A percentile compares a stretch with the other conserved stretches of the same genome.
These are phyloP conservation scores for Hemiprocne comata DNA, from an alignment of 2,113 vertebrate genomes.

Conservation along the genomic window DNA sequence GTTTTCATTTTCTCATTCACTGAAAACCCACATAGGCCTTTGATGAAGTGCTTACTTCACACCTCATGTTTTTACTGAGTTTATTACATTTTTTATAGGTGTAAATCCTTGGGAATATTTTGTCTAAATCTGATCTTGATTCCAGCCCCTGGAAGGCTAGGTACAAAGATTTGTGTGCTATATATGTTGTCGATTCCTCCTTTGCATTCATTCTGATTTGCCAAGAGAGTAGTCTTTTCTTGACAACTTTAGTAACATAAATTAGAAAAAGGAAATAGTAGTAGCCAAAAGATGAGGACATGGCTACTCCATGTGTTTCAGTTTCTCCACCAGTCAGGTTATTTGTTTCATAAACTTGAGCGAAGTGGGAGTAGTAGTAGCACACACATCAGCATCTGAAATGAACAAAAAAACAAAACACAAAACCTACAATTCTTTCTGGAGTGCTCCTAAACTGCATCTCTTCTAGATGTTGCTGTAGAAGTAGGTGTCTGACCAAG, in stretches of 20 bases:
- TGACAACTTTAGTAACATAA: constrained; percentile 33
- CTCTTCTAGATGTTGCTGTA: background rate
- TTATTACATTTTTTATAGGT: constrained; percentile 19
- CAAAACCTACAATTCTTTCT: background rate
- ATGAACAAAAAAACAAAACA: background rate
- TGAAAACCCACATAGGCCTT: constrained; percentile 44
- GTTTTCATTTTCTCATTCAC: constrained; percentile 54
- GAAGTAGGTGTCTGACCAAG: background rate
- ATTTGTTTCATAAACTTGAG: constrained; percentile 61
- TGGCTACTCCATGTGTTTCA: constrained; percentile 52
- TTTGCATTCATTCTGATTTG: constrained; percentile 33
- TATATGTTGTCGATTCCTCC: background rate
- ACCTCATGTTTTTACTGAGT: background rate
- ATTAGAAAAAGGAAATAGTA: constrained; percentile 43
- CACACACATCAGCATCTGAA: constrained; percentile 45
- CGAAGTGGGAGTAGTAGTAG: background rate
- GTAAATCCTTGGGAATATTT: constrained; percentile 33
- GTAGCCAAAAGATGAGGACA: constrained; percentile 12
- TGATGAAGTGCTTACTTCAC: constrained; percentile 49
- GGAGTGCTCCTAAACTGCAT: background rate
- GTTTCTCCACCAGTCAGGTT: constrained; percentile 1
- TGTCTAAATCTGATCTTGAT: background rate
- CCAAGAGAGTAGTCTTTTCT: constrained; percentile 2
- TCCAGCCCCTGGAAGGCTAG: background rate
- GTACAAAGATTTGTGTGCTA: background rate